Evolutionary conservation across 2,113 vertebrate species (phyloP), one percentile per base, ranked within the genome.

Genomic region (Eidolon helvum): DNA sequence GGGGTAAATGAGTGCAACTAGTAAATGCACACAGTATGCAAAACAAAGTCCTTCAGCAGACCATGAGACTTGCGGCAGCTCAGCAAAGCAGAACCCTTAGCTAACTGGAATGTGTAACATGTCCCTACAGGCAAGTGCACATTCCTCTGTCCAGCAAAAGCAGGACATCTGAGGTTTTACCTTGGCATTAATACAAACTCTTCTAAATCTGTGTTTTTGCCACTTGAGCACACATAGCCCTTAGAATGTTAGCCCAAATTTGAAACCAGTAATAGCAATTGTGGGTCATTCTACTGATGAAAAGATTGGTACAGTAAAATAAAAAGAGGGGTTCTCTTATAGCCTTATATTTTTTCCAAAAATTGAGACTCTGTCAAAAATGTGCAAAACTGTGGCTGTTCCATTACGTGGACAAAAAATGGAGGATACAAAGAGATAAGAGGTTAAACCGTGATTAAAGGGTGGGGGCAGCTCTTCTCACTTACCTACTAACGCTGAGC

Each of bases 301-400:
- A 90, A 84, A 96, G 72, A 61, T 16, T 30, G 30, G 26, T 50
- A 72, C n/a, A 61, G 7, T 75, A 61, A 71, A 78, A 10, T 40
- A 43, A 35, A 77, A 84, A 69, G n/a, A 90, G 45, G 16, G 1
- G 65, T 59, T 87, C 50, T 92, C 33, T 85, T 61, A 88, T 3
- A 75, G 15, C 3, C 35, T 55, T 74, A 22, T 38, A 61, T 45
- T 57, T 59, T 83, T 48, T 74, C 26, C 9, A 40, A 84, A 97
- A 82, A 87, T 14, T 35, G 59, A 82, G 50, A 88, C 59, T 88
- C 35, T 94, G 22, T 55, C 22, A 91, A 80, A 94, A 86, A 91
- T 21, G 5, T 68, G n/a, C 10, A 94, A 95, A 96, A 50, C 18
- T 69, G 22, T 80, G 50, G 35, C 35, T 87, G 53, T n/a, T 38